These are phyloP conservation scores for Larimichthys polyactis DNA, from an alignment of 2,113 vertebrate species.

Conservation along the genomic window DNA sequence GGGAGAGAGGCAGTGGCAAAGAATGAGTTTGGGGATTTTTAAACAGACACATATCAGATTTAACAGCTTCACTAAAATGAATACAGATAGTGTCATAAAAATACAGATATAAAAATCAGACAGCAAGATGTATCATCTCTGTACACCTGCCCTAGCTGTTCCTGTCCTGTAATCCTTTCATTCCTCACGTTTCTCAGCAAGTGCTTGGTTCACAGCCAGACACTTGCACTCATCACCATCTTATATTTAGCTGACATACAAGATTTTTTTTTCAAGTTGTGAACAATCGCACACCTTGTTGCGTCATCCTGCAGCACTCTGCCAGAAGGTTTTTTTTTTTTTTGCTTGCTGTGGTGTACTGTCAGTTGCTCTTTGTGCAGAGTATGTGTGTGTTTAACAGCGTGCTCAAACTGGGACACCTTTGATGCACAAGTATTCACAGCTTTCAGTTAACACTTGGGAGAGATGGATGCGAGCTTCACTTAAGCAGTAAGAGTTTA, in stretches of 20 bases:
- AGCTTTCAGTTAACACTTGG: constrained; percentile 43
- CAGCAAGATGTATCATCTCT: background rate
- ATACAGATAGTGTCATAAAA: background rate
- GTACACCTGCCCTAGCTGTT: background rate
- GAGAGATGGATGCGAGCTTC: background rate
- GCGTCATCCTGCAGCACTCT: constrained; percentile 25
- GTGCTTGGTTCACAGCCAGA: constrained; percentile 11
- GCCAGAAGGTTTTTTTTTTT: constrained; percentile 6
- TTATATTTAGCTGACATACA: constrained; percentile 47
- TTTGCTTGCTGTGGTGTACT: constrained; percentile 7
- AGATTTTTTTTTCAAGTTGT: background rate
- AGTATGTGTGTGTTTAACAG: constrained; percentile 17
- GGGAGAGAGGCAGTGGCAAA: too few relatives aligned
- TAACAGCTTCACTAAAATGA: background rate
- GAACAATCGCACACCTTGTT: constrained; percentile 46
- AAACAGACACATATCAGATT: background rate
- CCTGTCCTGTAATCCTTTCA: constrained; percentile 30
- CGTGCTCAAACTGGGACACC: constrained; percentile 20
- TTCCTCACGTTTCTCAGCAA: constrained; percentile 1
- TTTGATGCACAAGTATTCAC: constrained; percentile 15
- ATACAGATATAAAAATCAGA: background rate
- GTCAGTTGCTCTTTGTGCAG: background rate
- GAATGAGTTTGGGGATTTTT: background rate
- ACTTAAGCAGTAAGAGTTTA: background rate
- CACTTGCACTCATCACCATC: background rate